phyloP scores from a whole-genome alignment of 2,113 vertebrate genomes.

The Anolis sagrei region DNA sequence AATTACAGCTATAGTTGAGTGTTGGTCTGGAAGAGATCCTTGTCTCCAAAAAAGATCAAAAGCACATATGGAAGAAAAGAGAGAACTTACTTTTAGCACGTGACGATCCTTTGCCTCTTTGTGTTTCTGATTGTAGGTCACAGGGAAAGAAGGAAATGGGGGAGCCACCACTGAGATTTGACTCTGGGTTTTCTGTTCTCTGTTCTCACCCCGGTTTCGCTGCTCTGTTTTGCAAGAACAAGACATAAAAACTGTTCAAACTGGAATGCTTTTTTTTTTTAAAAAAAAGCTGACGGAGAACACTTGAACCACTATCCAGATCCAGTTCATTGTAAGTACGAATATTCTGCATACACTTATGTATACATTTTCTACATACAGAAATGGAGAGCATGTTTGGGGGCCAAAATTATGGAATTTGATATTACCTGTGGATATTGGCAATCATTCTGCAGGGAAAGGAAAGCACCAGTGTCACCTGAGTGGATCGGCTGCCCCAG shows the following conservation, averaged over 20 bases:
- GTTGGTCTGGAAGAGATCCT: not conserved
- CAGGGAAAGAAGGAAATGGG: slow-evolving; percentile 83
- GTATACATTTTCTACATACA: no score
- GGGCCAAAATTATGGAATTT: no score
- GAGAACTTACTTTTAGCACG: slow-evolving; percentile 81
- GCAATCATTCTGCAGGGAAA: no score
- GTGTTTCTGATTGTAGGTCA: slow-evolving; percentile 80
- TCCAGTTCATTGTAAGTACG: not conserved
- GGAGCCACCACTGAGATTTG: slow-evolving; percentile 80
- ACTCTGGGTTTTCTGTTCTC: slow-evolving; percentile 81
- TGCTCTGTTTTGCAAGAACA: slow-evolving; percentile 78
- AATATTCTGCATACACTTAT: not conserved
- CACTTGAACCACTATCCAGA: not conserved
- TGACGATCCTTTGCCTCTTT: slow-evolving; percentile 86
- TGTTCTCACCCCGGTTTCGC: slow-evolving; percentile 80
- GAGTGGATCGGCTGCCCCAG: no score
- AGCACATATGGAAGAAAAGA: not conserved
- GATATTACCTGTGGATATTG: no score
- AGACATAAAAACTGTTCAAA: slow-evolving; percentile 17
- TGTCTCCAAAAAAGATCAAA: accelerated
- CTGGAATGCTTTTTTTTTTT: not conserved
- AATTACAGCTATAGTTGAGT: not conserved
- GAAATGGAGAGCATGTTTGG: no score
- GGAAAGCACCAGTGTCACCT: no score
- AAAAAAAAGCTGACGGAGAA: slow-evolving; percentile 11